Evolutionary conservation across 2,113 vertebrate species (phyloP).

Genomic region (Strigops habroptila): DNA sequence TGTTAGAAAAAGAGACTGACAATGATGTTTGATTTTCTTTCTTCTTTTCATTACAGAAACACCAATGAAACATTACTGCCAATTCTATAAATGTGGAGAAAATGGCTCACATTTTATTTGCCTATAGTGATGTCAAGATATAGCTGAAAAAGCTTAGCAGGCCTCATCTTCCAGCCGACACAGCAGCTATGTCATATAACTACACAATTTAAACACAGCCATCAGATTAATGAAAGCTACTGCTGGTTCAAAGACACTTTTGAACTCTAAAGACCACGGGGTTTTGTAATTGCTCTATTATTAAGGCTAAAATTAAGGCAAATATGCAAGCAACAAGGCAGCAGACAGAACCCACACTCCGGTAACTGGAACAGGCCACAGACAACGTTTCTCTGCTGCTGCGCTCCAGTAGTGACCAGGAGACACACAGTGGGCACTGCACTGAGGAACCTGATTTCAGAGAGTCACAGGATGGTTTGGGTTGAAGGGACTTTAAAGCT

Average conservation of each 20-base stretch:
- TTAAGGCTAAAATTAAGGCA: not conserved
- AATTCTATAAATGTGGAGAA: not conserved
- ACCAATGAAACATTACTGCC: not conserved
- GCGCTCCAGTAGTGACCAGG: not conserved
- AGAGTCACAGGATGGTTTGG: not conserved
- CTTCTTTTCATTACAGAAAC: not conserved
- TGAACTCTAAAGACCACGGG: not conserved
- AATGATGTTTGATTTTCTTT: not conserved
- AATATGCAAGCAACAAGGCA: not conserved
- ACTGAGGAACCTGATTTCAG: not conserved
- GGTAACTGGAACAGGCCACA: rapidly evolving
- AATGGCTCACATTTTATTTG: not conserved
- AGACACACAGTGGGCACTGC: not conserved
- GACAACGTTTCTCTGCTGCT: not conserved
- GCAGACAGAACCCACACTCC: too few relatives aligned
- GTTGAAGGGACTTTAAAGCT: not conserved
- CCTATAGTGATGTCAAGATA: not conserved
- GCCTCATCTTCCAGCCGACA: not conserved
- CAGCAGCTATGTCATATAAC: not conserved
- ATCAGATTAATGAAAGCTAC: not conserved
- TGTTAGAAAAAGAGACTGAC: not conserved
- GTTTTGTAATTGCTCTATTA: rapidly evolving
- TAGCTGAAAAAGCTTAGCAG: not conserved
- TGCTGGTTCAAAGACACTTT: not conserved
- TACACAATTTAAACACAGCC: not conserved